Conservation (phyloP, 2,113 vertebrate species). For the Camarhynchus parvulus region DNA sequence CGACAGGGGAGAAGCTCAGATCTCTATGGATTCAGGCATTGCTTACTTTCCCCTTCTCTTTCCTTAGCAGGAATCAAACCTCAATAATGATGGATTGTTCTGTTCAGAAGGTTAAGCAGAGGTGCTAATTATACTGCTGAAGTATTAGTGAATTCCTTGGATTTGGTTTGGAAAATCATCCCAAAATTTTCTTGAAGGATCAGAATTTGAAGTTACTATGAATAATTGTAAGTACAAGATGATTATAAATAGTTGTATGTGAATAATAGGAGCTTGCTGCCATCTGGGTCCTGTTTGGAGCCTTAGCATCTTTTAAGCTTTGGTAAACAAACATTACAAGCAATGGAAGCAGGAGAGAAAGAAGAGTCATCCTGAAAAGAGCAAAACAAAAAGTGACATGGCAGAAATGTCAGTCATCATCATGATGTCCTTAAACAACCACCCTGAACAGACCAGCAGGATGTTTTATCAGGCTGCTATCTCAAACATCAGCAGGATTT, state of each 20-base stretch:
- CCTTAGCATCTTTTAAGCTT: neutral
- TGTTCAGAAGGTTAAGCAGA: neutral
- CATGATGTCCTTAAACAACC: neutral
- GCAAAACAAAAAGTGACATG: neutral
- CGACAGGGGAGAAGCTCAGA: neutral
- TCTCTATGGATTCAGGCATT: neutral
- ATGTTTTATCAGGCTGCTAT: neutral
- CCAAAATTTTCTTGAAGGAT: neutral
- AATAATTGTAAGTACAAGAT: neutral
- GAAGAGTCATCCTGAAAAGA: neutral
- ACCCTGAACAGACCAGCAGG: neutral
- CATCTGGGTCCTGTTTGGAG: constrained; percentile 10
- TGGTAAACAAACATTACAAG: neutral
- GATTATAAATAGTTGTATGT: neutral
- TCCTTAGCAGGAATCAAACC: neutral
- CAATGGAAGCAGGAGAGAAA: neutral
- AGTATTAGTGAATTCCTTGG: neutral
- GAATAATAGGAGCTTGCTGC: constrained; percentile 10
- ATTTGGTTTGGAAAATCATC: neutral
- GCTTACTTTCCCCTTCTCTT: neutral
- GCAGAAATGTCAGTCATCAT: neutral
- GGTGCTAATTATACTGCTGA: neutral
- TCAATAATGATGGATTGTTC: neutral
- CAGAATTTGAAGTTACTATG: neutral
- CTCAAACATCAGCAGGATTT: neutral